Percentiles rank a stretch among this genome's conserved stretches.
These are phyloP conservation scores for Barypeithes pellucidus DNA, from an alignment of 2,888 invertebrate genomes.

Conservation along the genomic window DNA sequence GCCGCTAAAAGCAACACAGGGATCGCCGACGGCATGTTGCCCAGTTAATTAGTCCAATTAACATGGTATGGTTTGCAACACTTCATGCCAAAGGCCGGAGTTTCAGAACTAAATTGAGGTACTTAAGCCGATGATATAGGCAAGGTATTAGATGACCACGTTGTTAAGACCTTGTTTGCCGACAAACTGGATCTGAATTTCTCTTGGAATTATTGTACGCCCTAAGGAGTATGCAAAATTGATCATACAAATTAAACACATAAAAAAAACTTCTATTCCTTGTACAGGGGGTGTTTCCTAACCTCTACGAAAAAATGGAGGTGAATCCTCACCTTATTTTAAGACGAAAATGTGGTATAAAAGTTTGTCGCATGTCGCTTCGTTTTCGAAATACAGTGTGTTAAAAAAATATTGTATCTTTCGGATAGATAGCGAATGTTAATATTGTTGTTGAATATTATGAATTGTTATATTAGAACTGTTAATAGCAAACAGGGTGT, in stretches of 20 bases:
- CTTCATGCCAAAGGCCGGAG: constrained; percentile 28
- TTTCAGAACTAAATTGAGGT: constrained; percentile 29
- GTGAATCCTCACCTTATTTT: too few species aligned
- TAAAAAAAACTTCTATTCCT: too few species aligned
- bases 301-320: too few species aligned
- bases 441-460: too few species aligned
- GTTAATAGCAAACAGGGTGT: too few species aligned
- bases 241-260: background rate
- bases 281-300: too few species aligned
- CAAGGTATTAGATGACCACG: constrained; percentile 23
- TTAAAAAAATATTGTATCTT: too few species aligned
- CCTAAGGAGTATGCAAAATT: background rate
- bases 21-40: constrained; percentile 25
- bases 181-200: constrained; percentile 13
- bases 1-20: constrained; percentile 24
- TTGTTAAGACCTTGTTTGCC: constrained; percentile 17
- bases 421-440: too few species aligned
- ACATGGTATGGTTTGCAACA: constrained; percentile 30
- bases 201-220: background rate
- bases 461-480: too few species aligned
- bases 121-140: constrained; percentile 28
- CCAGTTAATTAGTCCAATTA: constrained; percentile 30
- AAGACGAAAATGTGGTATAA: too few species aligned
- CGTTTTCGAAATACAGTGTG: too few species aligned
- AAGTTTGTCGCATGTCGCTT: too few species aligned